Evolutionary conservation across 2,888 invertebrate genomes (phyloP).

Genomic region (Limnephilus rhombicus): DNA sequence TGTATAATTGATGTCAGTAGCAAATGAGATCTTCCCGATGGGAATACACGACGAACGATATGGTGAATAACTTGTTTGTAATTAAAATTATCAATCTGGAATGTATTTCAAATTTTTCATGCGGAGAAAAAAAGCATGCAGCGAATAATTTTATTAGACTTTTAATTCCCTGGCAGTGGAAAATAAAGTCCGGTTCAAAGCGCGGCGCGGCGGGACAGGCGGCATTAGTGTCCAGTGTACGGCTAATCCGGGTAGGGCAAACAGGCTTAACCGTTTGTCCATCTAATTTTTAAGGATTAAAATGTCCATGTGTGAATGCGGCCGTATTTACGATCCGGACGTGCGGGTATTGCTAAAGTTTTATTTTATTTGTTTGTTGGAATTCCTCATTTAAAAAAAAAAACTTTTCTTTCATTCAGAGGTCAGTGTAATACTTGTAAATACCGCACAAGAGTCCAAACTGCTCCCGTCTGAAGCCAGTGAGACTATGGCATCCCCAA

Average conservation of each 20-base stretch:
- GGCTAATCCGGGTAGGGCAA: conserved; percentile 32
- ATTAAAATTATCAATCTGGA: not conserved
- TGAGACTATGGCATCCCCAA: too few species aligned
- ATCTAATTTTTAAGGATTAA: conserved; percentile 49
- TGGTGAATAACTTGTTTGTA: too few species aligned
- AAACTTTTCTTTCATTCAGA: too few species aligned
- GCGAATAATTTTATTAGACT: conserved; percentile 3
- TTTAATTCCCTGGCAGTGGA: not conserved
- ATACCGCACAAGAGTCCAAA: too few species aligned
- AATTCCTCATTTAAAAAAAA: too few species aligned
- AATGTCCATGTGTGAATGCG: conserved; percentile 32
- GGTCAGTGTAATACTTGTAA: too few species aligned
- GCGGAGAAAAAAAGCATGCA: not conserved
- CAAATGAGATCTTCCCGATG: too few species aligned
- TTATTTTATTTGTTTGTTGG: not conserved
- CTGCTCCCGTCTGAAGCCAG: too few species aligned
- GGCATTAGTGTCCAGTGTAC: conserved; percentile 29
- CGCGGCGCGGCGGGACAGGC: not conserved
- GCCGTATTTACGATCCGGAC: not conserved
- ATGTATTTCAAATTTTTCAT: not conserved
- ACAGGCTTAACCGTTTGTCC: conserved; percentile 41
- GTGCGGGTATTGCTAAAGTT: not conserved
- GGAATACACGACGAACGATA: too few species aligned
- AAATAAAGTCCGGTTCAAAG: conserved; percentile 19
- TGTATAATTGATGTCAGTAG: too few species aligned